Base-by-base conservation (phyloP, 2,797 vertebrate species). In the Gymnopithys bicolor region DNA sequence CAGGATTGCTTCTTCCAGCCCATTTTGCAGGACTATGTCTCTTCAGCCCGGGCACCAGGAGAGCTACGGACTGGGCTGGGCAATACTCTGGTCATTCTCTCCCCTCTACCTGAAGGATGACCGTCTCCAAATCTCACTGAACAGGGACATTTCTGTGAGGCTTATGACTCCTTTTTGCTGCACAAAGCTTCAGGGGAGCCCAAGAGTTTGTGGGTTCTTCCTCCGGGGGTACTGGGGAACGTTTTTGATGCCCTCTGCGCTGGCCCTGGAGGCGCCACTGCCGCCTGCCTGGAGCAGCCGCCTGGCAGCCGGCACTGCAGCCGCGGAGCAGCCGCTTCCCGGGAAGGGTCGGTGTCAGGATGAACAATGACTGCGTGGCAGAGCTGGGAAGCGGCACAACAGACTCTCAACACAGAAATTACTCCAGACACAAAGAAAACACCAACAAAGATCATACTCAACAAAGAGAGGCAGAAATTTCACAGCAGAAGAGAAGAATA, bases 391-490 rank as follows among this genome's bases (percentile, higher is more conserved):
- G 85, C 33, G 2, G 68, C 82, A 93, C 91, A 89, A 76, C 93
- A 94, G 70, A 43, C 93, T 88, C 85, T 94, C 91, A 41, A 73
- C 77, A 1, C 59, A 70, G 77, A 96, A 96, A 96, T 95, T 96
- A 97, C 94, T 96, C 87, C 83, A 88, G 84, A 87, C 96, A 94
- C 93, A 96, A 94, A 97, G 94, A 86, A 96, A 97, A 96, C 87
- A 96, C 92, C 94, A 95, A 87, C 94, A 96, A 96, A 96, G 96
- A 94, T 96, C 87, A 22, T 4, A 52, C 83, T 88, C 80, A 10
- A 95, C 92, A 95, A 93, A 95, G 84, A 88, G 74, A 90, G 77
- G 74, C 90, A 94, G 91, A 64, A 64, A 94, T 96, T 93, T 96
- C 94, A 90, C 80, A 93, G 84, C 83, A 64, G 58, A 96, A 84